A percentile compares a stretch with the other conserved stretches of the same genome.
phyloP scores from a whole-genome alignment of 2,888 invertebrate genomes.

The Drosophila cognata region DNA sequence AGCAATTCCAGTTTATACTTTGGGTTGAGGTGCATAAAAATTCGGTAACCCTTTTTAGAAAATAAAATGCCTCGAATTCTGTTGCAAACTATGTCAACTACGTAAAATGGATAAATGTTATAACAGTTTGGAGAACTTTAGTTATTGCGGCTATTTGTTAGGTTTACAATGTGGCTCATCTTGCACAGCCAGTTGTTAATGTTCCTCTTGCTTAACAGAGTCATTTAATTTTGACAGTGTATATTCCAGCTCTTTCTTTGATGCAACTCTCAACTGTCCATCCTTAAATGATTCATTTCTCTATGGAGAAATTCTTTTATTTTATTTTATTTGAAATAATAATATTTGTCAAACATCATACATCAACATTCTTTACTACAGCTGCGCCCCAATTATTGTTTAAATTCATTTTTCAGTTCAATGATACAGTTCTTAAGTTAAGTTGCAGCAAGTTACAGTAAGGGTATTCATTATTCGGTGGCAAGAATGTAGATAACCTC shows the following conservation, averaged over 20 bases:
- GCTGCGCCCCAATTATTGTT: not conserved
- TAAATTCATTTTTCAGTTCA: not conserved
- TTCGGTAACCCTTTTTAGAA: not conserved
- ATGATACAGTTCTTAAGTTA: not conserved
- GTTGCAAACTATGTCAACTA: not conserved
- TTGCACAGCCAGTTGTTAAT: not conserved
- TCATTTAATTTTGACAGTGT: not conserved
- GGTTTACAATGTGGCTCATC: not conserved
- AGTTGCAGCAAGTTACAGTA: not conserved
- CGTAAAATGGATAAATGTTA: not conserved
- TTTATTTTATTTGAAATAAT: not conserved
- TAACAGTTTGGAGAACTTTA: not conserved
- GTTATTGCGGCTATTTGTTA: not conserved
- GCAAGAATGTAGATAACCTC: not conserved
- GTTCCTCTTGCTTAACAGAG: not conserved
- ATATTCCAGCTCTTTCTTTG: not conserved
- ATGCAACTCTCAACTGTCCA: not conserved
- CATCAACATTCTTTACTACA: not conserved
- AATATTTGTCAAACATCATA: not conserved
- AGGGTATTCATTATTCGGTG: slow-evolving; percentile 26
- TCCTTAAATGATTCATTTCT: not conserved
- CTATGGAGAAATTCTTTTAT: not conserved
- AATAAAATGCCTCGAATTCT: not conserved
- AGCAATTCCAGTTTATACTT: not conserved
- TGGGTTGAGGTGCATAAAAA: not conserved